A percentile compares a stretch with the other conserved stretches of the same genome.
phyloP scores from a whole-genome alignment of 2,113 vertebrate species.

The Nesogale talazaci region DNA sequence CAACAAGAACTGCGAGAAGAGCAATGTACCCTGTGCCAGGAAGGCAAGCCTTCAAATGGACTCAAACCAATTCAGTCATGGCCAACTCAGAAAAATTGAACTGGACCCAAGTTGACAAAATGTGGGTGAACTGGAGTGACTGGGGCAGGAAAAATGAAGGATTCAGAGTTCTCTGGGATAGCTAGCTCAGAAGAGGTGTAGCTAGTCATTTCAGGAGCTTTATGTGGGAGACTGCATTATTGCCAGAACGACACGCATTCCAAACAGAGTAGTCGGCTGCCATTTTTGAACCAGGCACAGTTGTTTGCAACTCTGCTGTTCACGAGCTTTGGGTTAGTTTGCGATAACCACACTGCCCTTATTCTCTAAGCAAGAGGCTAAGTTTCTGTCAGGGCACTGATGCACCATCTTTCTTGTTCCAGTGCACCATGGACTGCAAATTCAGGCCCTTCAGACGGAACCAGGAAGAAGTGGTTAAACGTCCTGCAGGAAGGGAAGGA shows the following conservation, averaged over 20 bases:
- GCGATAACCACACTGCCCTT: background rate
- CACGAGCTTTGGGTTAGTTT: background rate
- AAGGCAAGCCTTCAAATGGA: too few species aligned
- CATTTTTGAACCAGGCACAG: background rate
- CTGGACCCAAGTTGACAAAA: background rate
- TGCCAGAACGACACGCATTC: background rate
- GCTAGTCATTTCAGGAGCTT: background rate
- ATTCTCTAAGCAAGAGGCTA: background rate
- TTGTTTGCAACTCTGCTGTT: background rate
- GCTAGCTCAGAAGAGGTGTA: background rate
- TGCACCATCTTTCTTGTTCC: background rate
- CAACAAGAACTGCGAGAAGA: background rate
- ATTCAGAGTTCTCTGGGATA: background rate
- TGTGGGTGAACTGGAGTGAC: background rate
- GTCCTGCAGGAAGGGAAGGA: background rate
- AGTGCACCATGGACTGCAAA: background rate
- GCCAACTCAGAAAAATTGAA: background rate
- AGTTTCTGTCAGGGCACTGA: background rate
- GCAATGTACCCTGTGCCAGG: accelerated
- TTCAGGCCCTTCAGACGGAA: too few species aligned
- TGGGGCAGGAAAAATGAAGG: background rate
- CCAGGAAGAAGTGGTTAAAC: too few species aligned
- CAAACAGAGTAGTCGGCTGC: background rate
- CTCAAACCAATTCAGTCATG: background rate
- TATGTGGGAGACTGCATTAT: background rate